These are phyloP conservation scores for Cactoblastis cactorum DNA, from an alignment of 2,888 invertebrate genomes.

Conservation along the genomic window DNA sequence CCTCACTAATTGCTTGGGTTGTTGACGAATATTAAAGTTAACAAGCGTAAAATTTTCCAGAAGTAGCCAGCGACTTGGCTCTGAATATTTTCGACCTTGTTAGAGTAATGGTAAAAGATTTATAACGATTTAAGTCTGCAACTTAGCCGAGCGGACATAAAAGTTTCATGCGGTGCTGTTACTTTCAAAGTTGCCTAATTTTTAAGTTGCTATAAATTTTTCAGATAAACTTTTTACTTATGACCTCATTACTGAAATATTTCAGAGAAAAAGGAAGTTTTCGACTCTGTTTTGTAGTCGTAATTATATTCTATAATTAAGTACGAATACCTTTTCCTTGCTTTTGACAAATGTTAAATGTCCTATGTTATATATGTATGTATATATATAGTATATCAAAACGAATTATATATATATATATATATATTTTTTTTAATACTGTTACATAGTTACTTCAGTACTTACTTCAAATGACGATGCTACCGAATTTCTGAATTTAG, in stretches of 20 bases:
- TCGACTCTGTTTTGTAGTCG: neutral
- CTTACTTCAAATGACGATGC: too few species aligned
- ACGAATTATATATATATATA: too few species aligned
- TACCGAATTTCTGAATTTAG: conserved; percentile 19
- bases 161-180: conserved; percentile 47
- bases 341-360: neutral
- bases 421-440: too few species aligned
- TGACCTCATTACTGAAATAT: conserved; percentile 10
- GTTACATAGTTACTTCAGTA: too few species aligned
- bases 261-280: neutral
- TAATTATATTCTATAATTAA: neutral
- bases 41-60: conserved; percentile 35
- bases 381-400: neutral
- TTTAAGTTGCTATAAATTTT: conserved; percentile 54
- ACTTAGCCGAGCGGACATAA: conserved; percentile 41
- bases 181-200: conserved; percentile 56
- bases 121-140: conserved; percentile 51
- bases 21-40: conserved; percentile 30
- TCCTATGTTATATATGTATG: neutral
- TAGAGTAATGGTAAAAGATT: conserved; percentile 50
- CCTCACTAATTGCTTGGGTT: conserved; percentile 2
- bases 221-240: conserved; percentile 29
- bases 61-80: conserved; percentile 30
- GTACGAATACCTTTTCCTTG: neutral
- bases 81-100: conserved; percentile 40